A percentile compares a stretch with the other conserved stretches of the same genome.
Conservation (phyloP, 1,140 invertebrate genomes). For the Lanistes nyassanus region DNA sequence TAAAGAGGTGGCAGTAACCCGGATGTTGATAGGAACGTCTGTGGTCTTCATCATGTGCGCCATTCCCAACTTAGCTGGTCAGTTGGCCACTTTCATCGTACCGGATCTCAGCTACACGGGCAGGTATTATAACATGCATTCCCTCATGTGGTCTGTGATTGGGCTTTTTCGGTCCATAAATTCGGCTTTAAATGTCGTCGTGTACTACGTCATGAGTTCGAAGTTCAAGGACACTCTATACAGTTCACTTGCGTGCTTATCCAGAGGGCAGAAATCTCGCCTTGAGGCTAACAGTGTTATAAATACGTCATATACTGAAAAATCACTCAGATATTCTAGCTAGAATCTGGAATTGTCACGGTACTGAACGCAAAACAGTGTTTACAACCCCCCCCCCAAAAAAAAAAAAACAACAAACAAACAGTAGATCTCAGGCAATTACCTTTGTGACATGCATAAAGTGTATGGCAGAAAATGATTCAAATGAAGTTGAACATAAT, state of each 20-base stretch:
- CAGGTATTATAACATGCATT: background rate
- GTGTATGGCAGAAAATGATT: no score
- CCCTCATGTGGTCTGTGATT: background rate
- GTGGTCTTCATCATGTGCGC: slow-evolving; percentile 10
- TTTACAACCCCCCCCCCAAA: no score
- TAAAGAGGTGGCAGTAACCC: background rate
- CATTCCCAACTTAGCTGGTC: background rate
- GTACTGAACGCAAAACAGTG: no score
- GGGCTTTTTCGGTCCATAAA: background rate
- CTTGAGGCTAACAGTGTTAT: no score
- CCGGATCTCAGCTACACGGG: slow-evolving; percentile 6
- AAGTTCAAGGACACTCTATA: background rate
- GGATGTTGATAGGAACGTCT: slow-evolving; percentile 1
- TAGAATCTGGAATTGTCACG: no score
- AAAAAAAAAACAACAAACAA: no score
- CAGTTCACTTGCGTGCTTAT: background rate
- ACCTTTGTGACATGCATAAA: no score
- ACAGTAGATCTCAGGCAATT: no score
- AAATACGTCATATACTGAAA: no score
- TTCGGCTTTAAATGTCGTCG: slow-evolving; percentile 7
- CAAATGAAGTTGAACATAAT: no score
- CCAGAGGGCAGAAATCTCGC: no score
- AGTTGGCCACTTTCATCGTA: slow-evolving; percentile 1
- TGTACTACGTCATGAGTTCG: slow-evolving; percentile 5
- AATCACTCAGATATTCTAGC: no score